Base-by-base conservation (phyloP, 2,888 invertebrate species). In the Phragmatobia fuliginosa region DNA sequence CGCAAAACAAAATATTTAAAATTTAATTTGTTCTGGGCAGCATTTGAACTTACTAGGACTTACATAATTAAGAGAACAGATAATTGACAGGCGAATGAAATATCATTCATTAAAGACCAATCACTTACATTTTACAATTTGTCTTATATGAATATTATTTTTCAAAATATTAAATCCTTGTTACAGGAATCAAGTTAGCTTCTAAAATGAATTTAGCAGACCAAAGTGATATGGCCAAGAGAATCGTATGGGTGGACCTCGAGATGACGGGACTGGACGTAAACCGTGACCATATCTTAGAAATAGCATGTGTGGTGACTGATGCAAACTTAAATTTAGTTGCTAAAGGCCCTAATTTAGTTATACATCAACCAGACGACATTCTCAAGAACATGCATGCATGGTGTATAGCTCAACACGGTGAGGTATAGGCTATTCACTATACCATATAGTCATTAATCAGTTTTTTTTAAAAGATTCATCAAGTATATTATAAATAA, bases 181-280 rank as follows among this genome's bases (percentile, higher is more conserved):
- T 77, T 68, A 18, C 70, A 82, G 78, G 61, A 62, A 45, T 52
- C 60, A 76, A 74, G 52, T 36, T 71, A 2, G 64, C 70, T 18
- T 62, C 70, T 16, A 59, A 38, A 16, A 77, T 82, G 75, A 61
- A 72, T 69, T 60, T 77, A 64, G 49, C 72, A 67, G 74, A 77
- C 63, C 52, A 76, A 75, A 81, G 72, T 77, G 82, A 83, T 69
- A 83, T 83, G 56, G 88, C 89, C 0, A 93, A 93, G 68, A 86
- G 90, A 49, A 94, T 98, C 75, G 97, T 97, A 21, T 98, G 98
- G 98, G 93, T 97, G 59, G 97, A 98, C 83, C 89, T 97, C 82
- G 98, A 98, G 97, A 98, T 99, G 98, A 98, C 99, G 14, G 99
- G 99, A 0, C 91, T 99, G 25, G 96, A 99, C 87, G 88, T 97